Evolutionary conservation across 2,888 invertebrate genomes (phyloP).

Genomic region (Octodonta nipae): DNA sequence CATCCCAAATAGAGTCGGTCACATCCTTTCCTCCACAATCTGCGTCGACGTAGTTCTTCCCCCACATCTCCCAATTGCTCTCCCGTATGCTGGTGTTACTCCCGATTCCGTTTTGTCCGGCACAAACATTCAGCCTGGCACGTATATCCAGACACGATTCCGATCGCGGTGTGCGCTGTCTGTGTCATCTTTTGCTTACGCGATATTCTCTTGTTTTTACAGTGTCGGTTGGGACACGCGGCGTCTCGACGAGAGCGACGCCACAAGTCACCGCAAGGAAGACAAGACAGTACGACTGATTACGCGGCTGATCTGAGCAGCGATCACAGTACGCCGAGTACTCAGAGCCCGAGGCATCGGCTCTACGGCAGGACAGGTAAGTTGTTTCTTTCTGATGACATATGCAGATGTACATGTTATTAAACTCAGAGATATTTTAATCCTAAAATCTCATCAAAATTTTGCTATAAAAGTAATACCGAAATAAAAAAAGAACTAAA

Average conservation of each 20-base stretch:
- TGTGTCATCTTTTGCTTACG: not conserved
- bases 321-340: constrained; percentile 58
- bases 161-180: not conserved
- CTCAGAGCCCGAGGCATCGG: constrained; percentile 64
- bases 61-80: not conserved
- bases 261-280: constrained; percentile 31
- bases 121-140: too few relatives aligned
- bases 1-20: too few relatives aligned
- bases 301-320: constrained; percentile 66
- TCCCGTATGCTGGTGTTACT: not conserved
- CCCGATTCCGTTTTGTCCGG: not conserved
- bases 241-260: constrained; percentile 5
- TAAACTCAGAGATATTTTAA: too few relatives aligned
- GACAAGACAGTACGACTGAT: constrained; percentile 47
- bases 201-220: constrained; percentile 22
- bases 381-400: too few relatives aligned
- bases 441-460: too few relatives aligned
- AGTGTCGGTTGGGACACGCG: constrained; percentile 56
- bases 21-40: too few relatives aligned
- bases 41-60: too few relatives aligned
- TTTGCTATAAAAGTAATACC: too few relatives aligned
- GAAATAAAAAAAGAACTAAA: too few relatives aligned
- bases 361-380: constrained; percentile 43
- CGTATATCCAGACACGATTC: too few relatives aligned
- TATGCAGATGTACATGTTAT: too few relatives aligned